Base-by-base conservation (phyloP, 2,888 invertebrate species). In the Apodemia mormo region DNA sequence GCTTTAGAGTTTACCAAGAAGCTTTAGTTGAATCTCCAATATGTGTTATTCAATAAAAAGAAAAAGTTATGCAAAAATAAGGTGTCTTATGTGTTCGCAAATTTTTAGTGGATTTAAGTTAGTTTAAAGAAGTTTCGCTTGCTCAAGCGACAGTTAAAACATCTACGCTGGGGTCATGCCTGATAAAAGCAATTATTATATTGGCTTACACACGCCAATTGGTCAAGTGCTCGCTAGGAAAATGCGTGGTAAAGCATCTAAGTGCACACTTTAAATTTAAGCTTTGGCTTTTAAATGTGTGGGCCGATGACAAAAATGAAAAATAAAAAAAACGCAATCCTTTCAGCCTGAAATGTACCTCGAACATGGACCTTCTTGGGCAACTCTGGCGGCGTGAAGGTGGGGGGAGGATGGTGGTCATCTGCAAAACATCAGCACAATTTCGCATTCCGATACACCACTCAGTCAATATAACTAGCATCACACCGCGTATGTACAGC, bases 341-440 rank as follows among this genome's bases (percentile, higher is more conserved):
- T 86, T 84, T 86, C 86, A 87, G 88, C 85, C 88, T 88, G 90
- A 90, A 88, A 89, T 91, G 94, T 95, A 97, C 98, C 98, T 97
- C 98, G 96, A 94, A 97, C 96, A 96, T 98, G 98, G 96, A 97
- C 97, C 96, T 97, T 97, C 97, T 98, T 98, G 95, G 98, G 98
- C 96, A 98, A 97, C 97, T 98, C 98, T 96, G 98, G 98, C 95
- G 98, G 98, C 95, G 98, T 98, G 96, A 98, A 98, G 95, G 98
- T 98, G 95, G 98, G 98, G 95, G 97, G 97, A 96, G 97, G 97
- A 95, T 97, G 97, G 96, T 97, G 97, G 95, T 97, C 97, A 97
- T 97, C 97, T 97, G 97, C 95, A 97, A 97, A 96, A 96, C 94
- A 95, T 95, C 95, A 94, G 94, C 95, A 94, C 94, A 94, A 87